A percentile compares a stretch with the other conserved stretches of the same genome.
Evolutionary conservation across 2,888 invertebrate species (phyloP).

Genomic region (Leptinotarsa peninsularis): DNA sequence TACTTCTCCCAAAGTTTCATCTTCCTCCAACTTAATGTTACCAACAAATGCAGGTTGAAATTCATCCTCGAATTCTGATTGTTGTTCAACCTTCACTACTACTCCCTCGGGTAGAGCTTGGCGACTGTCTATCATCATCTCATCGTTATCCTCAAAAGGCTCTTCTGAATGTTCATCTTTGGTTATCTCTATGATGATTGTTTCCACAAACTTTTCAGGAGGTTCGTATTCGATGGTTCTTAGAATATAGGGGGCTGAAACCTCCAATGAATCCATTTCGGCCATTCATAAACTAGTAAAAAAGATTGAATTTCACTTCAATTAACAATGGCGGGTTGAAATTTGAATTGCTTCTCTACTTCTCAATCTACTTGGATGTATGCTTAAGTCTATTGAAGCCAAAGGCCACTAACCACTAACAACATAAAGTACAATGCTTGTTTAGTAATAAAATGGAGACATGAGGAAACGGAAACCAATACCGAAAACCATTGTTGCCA

Average conservation of each 20-base stretch:
- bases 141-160: background rate
- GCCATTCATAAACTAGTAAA: background rate
- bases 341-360: too few species aligned
- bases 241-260: background rate
- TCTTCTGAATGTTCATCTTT: background rate
- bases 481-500: too few species aligned
- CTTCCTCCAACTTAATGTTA: background rate
- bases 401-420: too few species aligned
- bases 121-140: background rate
- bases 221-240: background rate
- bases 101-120: background rate
- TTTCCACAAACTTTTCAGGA: conserved; percentile 1
- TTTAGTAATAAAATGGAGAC: too few species aligned
- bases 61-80: too few species aligned
- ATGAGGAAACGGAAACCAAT: too few species aligned
- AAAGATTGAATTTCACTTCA: background rate
- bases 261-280: background rate
- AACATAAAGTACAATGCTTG: too few species aligned
- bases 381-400: too few species aligned
- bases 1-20: background rate
- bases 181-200: conserved; percentile 3
- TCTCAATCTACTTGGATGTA: too few species aligned
- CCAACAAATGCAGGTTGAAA: too few species aligned
- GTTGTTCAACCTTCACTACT: background rate
- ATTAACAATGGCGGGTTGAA: too few species aligned